Evolutionary conservation across 1,140 invertebrate genomes (phyloP).

Genomic region (Eueides isabella): DNA sequence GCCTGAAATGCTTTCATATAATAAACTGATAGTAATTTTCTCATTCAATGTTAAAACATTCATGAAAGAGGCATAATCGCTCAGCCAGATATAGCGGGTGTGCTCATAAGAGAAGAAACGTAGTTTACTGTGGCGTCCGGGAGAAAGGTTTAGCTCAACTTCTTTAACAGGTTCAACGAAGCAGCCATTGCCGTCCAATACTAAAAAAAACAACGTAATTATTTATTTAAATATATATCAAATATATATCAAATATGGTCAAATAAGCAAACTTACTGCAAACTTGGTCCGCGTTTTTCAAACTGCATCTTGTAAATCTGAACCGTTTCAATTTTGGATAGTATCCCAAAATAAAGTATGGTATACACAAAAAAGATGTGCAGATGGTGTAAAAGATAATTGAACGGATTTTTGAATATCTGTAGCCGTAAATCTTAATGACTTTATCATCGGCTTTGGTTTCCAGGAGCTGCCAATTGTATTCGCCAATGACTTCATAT

Average conservation of each 20-base stretch:
- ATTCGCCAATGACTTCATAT: constrained; percentile 81
- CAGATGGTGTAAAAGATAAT: constrained; percentile 76
- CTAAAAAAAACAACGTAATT: constrained; percentile 55
- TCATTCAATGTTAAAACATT: constrained; percentile 81
- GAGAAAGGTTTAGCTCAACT: constrained; percentile 74
- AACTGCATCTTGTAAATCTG: constrained; percentile 80
- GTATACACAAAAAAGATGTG: constrained; percentile 77
- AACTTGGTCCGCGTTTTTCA: constrained; percentile 78
- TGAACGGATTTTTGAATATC: constrained; percentile 67
- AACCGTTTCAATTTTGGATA: constrained; percentile 78
- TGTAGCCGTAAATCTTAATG: constrained; percentile 79
- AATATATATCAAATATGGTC: neutral
- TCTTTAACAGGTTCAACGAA: constrained; percentile 69
- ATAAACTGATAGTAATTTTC: constrained; percentile 74
- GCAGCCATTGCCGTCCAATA: constrained; percentile 76
- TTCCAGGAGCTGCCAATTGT: constrained; percentile 79
- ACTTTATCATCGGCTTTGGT: constrained; percentile 74
- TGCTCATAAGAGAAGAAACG: constrained; percentile 82
- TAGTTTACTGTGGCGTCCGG: constrained; percentile 70
- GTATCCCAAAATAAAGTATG: constrained; percentile 79
- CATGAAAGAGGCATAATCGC: constrained; percentile 75
- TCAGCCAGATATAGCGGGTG: constrained; percentile 81
- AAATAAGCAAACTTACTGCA: constrained; percentile 70
- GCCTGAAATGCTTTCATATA: constrained; percentile 80
- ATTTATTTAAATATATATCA: neutral